Evolutionary conservation across 2,113 vertebrate species (phyloP).

Genomic region (Alouatta palliata): DNA sequence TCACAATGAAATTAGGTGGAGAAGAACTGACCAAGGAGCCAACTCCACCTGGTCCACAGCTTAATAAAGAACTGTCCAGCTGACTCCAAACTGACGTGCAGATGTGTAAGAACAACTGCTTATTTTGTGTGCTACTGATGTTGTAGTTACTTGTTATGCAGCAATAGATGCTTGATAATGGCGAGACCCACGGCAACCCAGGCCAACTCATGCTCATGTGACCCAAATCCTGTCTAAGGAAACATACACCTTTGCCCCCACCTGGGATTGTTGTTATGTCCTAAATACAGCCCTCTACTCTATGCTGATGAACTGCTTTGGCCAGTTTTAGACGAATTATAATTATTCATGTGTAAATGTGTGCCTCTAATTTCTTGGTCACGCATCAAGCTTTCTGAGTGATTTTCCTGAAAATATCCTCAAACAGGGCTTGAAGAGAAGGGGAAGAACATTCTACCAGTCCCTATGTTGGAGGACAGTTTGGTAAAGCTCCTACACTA

Average conservation of each 20-base stretch:
- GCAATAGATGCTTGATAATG: neutral
- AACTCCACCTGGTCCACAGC: accelerated
- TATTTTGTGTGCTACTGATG: neutral
- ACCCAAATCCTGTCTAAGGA: neutral
- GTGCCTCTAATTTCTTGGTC: neutral
- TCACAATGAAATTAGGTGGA: neutral
- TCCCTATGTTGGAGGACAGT: neutral
- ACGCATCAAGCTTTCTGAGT: neutral
- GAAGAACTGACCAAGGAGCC: neutral
- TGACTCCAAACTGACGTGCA: neutral
- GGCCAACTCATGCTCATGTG: neutral
- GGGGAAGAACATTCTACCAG: neutral
- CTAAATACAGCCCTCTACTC: neutral
- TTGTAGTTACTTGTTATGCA: neutral
- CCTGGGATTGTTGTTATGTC: neutral
- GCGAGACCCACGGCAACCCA: neutral
- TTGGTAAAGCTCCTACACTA: too few species aligned
- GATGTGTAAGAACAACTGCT: neutral
- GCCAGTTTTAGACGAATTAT: neutral
- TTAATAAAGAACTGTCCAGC: neutral
- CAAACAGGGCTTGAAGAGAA: neutral
- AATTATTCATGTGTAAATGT: neutral
- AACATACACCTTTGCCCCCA: neutral
- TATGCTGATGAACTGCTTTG: neutral
- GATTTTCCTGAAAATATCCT: neutral